Evolutionary conservation across 35 echinoderm and acorn worm genomes (phyloP), one percentile per base, ranked within the genome.

Genomic region (Holothuria glaberrima): DNA sequence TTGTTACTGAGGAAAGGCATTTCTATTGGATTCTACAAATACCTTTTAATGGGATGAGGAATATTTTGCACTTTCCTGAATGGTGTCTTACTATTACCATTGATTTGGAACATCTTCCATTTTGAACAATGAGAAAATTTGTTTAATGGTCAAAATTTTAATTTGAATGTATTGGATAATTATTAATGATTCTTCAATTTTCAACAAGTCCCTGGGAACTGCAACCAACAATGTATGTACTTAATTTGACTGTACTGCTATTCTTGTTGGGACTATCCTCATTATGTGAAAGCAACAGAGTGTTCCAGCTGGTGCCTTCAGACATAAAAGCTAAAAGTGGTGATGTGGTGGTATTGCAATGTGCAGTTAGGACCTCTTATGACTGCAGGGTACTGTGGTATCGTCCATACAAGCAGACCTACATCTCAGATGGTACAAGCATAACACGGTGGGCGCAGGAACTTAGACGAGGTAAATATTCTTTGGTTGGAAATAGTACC

Each of bases 401-500:
- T n/a, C 30, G 74, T 33, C 74, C 30, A 38, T 12, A 78, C 41
- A 25, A 20, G 12, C 74, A 78, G 21, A 78, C 33, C 2, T 78
- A 78, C 41, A 34, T 78, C 1, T 30, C 30, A 9, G 22, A 48
- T 25, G 63, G 38, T 29, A 84, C 54, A 31, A 20, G 25, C 26
- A 87, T 69, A 35, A 0, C 44, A 0, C 9, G 7, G 4, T 71
- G 61, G 61, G 30, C 65, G 12, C 38, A 22, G 26, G 45, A 68
- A 41, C 31, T 25, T 10, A 24, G 30, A 0, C 80, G 22, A 0
- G 63, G 38, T 22, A 67, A 71, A 29, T 87, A 70, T 54, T 87
- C 85, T 25, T 9, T 87, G 12, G 65, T 69, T 22, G 85, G 85
- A 50, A 87, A 87, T 50, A 41, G 3, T 25, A 25, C 85, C 20